Evolutionary conservation across 2,888 invertebrate genomes (phyloP).

Genomic region (Scaptodrosophila latifasciaeformis): DNA sequence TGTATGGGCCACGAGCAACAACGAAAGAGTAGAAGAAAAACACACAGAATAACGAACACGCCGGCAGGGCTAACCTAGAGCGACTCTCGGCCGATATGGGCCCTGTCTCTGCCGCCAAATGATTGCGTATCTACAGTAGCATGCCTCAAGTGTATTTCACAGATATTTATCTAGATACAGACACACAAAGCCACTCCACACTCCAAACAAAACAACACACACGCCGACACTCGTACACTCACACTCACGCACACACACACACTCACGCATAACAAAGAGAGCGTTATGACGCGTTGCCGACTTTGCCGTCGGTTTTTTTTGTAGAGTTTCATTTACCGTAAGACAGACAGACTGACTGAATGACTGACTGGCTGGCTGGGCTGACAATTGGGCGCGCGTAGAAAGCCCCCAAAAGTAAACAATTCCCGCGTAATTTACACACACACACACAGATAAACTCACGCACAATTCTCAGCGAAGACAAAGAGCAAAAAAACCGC

Average conservation of each 20-base stretch:
- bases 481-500: slow-evolving; percentile 10
- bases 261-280: not conserved
- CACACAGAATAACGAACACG: no score
- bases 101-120: slow-evolving; percentile 23
- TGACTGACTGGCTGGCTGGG: no score
- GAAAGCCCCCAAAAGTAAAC: slow-evolving; percentile 36
- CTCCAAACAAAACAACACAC: no score
- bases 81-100: slow-evolving; percentile 12
- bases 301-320: slow-evolving; percentile 13
- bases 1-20: slow-evolving; percentile 28
- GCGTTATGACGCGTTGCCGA: slow-evolving; percentile 39
- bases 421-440: slow-evolving; percentile 23
- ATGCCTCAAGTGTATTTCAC: slow-evolving; percentile 57
- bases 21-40: no score
- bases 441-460: slow-evolving; percentile 3
- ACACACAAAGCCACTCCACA: no score
- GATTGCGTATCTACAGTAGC: slow-evolving; percentile 63
- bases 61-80: no score
- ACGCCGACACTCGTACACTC: no score
- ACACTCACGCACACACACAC: not conserved
- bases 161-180: slow-evolving; percentile 26
- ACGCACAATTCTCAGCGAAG: no score
- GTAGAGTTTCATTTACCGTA: slow-evolving; percentile 43
- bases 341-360: no score
- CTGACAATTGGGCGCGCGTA: slow-evolving; percentile 10